A percentile compares a stretch with the other conserved stretches of the same genome.
These are phyloP conservation scores for Chelonus insularis DNA, from an alignment of 1,140 invertebrate species.

Conservation along the genomic window DNA sequence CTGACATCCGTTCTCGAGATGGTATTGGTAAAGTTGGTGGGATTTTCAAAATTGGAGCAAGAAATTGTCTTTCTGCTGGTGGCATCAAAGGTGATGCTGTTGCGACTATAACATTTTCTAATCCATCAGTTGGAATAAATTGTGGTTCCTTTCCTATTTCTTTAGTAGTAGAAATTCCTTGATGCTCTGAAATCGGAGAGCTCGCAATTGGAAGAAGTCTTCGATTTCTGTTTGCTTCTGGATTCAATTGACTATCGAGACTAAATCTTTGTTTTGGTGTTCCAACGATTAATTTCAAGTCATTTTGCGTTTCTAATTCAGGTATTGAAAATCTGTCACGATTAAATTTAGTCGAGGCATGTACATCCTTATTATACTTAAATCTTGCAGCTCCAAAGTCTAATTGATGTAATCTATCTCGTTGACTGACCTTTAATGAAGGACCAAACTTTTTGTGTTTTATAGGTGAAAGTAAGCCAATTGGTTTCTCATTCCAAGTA, in stretches of 20 bases:
- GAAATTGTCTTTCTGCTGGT: slow-evolving; percentile 36
- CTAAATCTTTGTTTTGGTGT: slow-evolving; percentile 54
- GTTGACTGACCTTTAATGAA: slow-evolving; percentile 36
- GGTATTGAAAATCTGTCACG: slow-evolving; percentile 53
- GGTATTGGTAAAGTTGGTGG: not conserved
- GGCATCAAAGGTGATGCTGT: slow-evolving; percentile 49
- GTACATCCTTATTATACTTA: slow-evolving; percentile 24
- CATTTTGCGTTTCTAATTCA: slow-evolving; percentile 52
- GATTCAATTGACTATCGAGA: slow-evolving; percentile 49
- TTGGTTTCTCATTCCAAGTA: slow-evolving; percentile 38
- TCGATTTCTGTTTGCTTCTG: slow-evolving; percentile 38
- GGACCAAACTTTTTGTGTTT: slow-evolving; percentile 41
- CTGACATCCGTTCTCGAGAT: slow-evolving; percentile 49
- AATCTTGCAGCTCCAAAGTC: slow-evolving; percentile 47
- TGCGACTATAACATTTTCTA: slow-evolving; percentile 45
- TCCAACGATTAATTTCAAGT: slow-evolving; percentile 48
- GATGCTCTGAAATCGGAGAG: slow-evolving; percentile 48
- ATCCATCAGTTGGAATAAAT: slow-evolving; percentile 38
- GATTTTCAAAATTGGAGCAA: slow-evolving; percentile 31
- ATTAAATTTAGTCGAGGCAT: slow-evolving; percentile 43
- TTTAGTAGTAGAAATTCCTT: slow-evolving; percentile 31
- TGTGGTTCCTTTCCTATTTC: slow-evolving; percentile 18
- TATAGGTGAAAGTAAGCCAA: slow-evolving; percentile 36
- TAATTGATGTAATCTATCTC: slow-evolving; percentile 49
- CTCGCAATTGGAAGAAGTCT: slow-evolving; percentile 51